Conservation (phyloP, 2,797 vertebrate genomes). For the Yasuhikotakia modesta region DNA sequence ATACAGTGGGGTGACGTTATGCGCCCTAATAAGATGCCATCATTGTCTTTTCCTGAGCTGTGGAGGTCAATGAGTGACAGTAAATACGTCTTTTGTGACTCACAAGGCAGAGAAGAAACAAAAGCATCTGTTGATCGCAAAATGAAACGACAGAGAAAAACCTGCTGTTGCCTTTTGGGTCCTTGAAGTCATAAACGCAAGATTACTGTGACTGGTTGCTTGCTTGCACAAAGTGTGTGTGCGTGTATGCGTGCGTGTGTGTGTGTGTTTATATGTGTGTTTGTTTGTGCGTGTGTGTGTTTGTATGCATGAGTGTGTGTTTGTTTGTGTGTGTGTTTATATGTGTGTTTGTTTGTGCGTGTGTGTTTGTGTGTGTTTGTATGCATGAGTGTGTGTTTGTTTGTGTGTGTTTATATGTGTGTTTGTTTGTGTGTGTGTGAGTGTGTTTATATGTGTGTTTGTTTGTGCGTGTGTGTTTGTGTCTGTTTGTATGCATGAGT, state of each 20-base stretch:
- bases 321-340: too few species aligned
- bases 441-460: too few species aligned
- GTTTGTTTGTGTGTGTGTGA: too few species aligned
- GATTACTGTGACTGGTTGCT: background rate
- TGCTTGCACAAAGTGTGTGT: slow-evolving; percentile 28
- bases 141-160: background rate
- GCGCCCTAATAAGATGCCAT: slow-evolving; percentile 43
- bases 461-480: too few species aligned
- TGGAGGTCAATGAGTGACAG: slow-evolving; percentile 7
- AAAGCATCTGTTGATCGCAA: slow-evolving; percentile 29
- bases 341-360: too few species aligned
- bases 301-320: too few species aligned
- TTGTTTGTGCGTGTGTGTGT: too few species aligned
- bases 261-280: too few species aligned
- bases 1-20: slow-evolving; percentile 36
- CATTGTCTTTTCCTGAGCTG: slow-evolving; percentile 11
- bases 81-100: background rate
- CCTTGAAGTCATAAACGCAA: background rate
- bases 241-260: background rate
- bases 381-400: too few species aligned
- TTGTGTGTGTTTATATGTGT: too few species aligned
- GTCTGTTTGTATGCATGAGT: too few species aligned
- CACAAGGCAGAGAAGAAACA: slow-evolving; percentile 23
- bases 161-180: slow-evolving; percentile 13
- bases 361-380: too few species aligned